Conservation (phyloP, 2,888 invertebrate genomes). For the Gonocerus acuteangulatus region DNA sequence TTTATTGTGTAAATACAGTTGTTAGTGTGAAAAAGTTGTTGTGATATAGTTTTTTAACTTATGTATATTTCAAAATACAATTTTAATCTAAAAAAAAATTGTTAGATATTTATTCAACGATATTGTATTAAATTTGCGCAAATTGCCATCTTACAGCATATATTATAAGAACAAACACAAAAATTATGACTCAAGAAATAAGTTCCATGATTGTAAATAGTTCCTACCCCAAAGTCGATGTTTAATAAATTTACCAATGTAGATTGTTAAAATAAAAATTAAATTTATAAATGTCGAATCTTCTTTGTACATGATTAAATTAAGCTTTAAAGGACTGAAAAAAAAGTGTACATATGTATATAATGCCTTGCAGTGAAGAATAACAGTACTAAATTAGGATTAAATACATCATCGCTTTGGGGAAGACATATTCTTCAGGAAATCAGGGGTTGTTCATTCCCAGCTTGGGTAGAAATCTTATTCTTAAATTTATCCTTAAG, state of each 20-base stretch:
- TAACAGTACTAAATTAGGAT: neutral
- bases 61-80: constrained; percentile 8
- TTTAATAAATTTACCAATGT: too few relatives aligned
- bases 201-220: neutral
- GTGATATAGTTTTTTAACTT: constrained; percentile 19
- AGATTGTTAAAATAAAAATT: too few relatives aligned
- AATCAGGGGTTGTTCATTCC: constrained; percentile 18
- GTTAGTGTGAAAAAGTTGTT: constrained; percentile 13
- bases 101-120: constrained; percentile 22
- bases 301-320: too few relatives aligned
- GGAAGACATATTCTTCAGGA: constrained; percentile 16
- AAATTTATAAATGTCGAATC: too few relatives aligned
- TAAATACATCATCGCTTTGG: constrained; percentile 1
- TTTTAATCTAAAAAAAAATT: constrained; percentile 13
- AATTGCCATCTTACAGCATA: too few relatives aligned
- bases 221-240: too few relatives aligned
- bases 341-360: neutral
- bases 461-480: constrained; percentile 10
- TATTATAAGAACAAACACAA: too few relatives aligned
- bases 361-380: neutral
- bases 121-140: too few relatives aligned
- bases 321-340: too few relatives aligned
- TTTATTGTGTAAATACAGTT: constrained; percentile 15
- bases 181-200: neutral
- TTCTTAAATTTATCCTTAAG: constrained; percentile 2